Percentiles rank a stretch among this genome's conserved stretches.
phyloP scores from a whole-genome alignment of 2,888 invertebrate genomes.

The Eupithecia centaureata region DNA sequence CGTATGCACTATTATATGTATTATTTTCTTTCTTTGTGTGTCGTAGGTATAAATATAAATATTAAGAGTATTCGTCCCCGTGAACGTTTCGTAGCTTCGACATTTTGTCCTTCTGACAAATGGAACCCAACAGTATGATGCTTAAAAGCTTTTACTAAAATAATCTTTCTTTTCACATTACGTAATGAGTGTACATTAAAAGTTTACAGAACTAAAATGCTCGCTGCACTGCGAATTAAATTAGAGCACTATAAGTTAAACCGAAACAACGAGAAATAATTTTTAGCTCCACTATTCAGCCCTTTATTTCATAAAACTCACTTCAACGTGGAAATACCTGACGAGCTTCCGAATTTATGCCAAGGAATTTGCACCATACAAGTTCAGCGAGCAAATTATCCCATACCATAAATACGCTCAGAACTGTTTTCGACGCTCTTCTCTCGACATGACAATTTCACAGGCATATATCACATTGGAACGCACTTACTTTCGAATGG shows the following conservation, averaged over 20 bases:
- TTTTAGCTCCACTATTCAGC: neutral
- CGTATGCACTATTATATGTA: no score
- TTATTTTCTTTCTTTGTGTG: no score
- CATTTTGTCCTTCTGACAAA: neutral
- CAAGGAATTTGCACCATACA: conserved; percentile 26
- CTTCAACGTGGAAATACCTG: conserved; percentile 16
- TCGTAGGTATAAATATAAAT: no score
- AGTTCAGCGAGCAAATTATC: conserved; percentile 11
- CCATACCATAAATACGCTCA: conserved; percentile 34
- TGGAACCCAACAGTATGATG: neutral
- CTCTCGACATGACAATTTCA: conserved; percentile 45
- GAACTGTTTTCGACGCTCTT: conserved; percentile 31
- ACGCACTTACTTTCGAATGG: conserved; percentile 65
- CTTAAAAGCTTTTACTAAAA: neutral
- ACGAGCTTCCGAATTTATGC: conserved; percentile 4
- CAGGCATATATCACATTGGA: conserved; percentile 61
- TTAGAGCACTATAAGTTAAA: neutral
- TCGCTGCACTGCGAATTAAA: neutral
- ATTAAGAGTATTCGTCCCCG: no score
- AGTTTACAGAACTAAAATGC: neutral
- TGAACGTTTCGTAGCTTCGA: neutral
- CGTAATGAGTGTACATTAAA: conserved; percentile 1
- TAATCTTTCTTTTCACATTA: neutral
- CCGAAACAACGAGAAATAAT: neutral
- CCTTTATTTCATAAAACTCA: conserved; percentile 13